Percentiles rank a stretch among this genome's conserved stretches.
phyloP scores from a whole-genome alignment of 2,113 vertebrate species.

The Ascaphus truei region DNA sequence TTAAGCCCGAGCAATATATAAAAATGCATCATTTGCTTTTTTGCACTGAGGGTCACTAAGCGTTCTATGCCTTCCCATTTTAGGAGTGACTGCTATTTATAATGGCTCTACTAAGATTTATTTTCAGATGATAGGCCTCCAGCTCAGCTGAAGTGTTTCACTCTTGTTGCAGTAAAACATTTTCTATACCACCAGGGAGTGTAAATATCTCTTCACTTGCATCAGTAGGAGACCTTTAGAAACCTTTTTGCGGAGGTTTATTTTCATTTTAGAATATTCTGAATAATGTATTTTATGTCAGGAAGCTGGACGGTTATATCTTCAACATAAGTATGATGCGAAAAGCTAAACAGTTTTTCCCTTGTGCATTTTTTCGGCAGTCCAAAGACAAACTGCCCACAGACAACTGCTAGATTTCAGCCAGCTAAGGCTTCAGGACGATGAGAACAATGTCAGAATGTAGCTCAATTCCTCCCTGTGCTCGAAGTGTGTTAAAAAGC shows the following conservation, averaged over 20 bases:
- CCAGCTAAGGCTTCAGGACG: no score
- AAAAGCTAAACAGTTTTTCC: no score
- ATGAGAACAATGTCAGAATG: no score
- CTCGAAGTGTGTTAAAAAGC: no score
- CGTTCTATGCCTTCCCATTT: not conserved
- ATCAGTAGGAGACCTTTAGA: constrained; percentile 48
- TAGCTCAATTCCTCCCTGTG: no score
- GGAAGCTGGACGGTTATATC: not conserved
- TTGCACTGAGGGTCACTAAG: not conserved
- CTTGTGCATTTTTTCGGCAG: no score
- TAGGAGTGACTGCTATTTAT: constrained; percentile 20
- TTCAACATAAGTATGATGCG: not conserved
- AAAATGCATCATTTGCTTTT: not conserved
- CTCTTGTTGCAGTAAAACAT: constrained; percentile 41
- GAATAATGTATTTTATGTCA: constrained; percentile 37
- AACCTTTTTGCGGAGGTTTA: constrained; percentile 42
- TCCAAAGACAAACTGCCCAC: no score
- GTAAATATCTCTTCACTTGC: constrained; percentile 45
- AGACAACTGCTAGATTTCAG: no score
- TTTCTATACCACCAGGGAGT: constrained; percentile 46
- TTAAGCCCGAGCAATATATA: not conserved
- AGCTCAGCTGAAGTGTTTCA: not conserved
- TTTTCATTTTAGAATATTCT: constrained; percentile 37
- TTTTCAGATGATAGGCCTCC: constrained; percentile 35
- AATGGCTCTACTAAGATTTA: constrained; percentile 3